phyloP scores from a whole-genome alignment of 1,140 invertebrate genomes.

The Euwallacea fornicatus region DNA sequence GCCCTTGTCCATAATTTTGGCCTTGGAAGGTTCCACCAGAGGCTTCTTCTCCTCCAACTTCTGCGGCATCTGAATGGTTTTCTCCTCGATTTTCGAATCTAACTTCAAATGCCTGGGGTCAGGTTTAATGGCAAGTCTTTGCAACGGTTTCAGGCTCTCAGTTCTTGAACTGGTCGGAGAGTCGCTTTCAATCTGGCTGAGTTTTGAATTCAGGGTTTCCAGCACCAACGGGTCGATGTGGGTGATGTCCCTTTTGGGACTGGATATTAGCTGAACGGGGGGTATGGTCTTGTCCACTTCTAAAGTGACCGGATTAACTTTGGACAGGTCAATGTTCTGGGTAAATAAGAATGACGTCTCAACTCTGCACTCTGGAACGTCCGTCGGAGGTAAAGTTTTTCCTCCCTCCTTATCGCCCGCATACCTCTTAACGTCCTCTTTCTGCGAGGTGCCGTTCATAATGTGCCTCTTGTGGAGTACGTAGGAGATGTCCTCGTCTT shows the following conservation, averaged over 20 bases:
- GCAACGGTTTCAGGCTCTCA: conserved; percentile 64
- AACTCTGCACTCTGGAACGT: conserved; percentile 50
- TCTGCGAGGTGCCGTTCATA: conserved; percentile 76
- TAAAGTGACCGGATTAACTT: conserved; percentile 67
- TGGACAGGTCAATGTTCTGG: conserved; percentile 70
- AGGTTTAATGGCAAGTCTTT: conserved; percentile 50
- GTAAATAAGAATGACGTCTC: conserved; percentile 62
- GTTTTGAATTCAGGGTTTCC: conserved; percentile 69
- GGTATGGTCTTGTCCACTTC: conserved; percentile 66
- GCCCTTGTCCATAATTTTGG: conserved; percentile 55
- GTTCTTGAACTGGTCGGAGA: conserved; percentile 69
- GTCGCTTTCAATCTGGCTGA: conserved; percentile 72
- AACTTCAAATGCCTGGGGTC: conserved; percentile 53
- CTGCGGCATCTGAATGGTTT: conserved; percentile 20
- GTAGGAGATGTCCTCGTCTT: conserved; percentile 76
- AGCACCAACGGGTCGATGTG: conserved; percentile 66
- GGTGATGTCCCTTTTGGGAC: conserved; percentile 68
- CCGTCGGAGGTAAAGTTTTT: conserved; percentile 8
- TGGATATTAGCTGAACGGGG: conserved; percentile 62
- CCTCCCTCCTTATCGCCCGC: conserved; percentile 18
- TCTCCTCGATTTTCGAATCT: conserved; percentile 36
- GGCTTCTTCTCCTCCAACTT: conserved; percentile 43
- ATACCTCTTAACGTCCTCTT: conserved; percentile 41
- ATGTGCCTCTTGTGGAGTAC: conserved; percentile 79
- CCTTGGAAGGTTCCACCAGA: conserved; percentile 39